Evolutionary conservation across 2,888 invertebrate genomes (phyloP).

Genomic region (Kuschelorhynchus macadamiae): DNA sequence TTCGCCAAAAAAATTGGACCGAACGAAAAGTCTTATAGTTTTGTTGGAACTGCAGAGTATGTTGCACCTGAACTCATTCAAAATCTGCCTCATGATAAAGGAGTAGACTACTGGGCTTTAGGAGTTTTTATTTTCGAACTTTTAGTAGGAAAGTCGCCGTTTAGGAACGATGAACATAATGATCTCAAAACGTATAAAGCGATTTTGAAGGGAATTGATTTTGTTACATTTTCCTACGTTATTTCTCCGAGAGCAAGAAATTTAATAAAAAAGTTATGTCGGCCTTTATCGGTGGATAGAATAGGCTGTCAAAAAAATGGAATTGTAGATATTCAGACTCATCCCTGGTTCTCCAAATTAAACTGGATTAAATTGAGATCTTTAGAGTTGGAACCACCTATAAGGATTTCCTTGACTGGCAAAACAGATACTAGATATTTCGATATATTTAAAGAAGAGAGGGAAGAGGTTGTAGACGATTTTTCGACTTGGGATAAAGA

Average conservation of each 20-base stretch:
- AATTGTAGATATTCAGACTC: conserved; percentile 85
- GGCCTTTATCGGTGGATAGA: conserved; percentile 69
- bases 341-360: conserved; percentile 82
- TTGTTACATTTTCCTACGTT: conserved; percentile 79
- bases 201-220: conserved; percentile 74
- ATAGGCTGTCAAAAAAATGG: conserved; percentile 90
- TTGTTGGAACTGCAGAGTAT: conserved; percentile 94
- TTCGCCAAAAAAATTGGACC: conserved; percentile 85
- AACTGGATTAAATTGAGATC: conserved; percentile 88
- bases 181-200: conserved; percentile 94
- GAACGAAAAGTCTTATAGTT: conserved; percentile 90
- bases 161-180: conserved; percentile 76
- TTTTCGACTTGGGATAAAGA: conserved; percentile 91
- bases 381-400: conserved; percentile 80
- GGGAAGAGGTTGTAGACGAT: conserved; percentile 79
- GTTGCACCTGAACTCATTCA: conserved; percentile 91
- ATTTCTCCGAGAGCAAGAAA: conserved; percentile 84
- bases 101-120: conserved; percentile 94
- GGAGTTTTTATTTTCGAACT: conserved; percentile 90
- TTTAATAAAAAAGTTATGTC: conserved; percentile 86
- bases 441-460: conserved; percentile 79
- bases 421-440: conserved; percentile 85
- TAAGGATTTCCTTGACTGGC: conserved; percentile 77
- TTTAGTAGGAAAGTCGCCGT: conserved; percentile 88
- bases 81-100: conserved; percentile 82